Evolutionary conservation across 1,140 invertebrate genomes (phyloP), one percentile per base, ranked within the genome.

Genomic region (Heliothis virescens): DNA sequence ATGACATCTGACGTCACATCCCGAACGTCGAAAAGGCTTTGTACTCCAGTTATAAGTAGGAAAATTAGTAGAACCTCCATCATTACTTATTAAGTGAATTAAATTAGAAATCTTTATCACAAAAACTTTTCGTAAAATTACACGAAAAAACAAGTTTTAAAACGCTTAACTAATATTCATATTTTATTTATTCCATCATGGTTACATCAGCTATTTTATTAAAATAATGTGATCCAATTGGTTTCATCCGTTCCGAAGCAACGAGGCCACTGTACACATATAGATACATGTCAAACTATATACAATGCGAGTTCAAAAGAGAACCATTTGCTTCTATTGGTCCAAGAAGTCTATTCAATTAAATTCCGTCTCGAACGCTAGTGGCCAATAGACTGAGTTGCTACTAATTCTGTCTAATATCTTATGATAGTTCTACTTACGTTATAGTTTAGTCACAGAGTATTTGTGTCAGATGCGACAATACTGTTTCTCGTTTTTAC

Each of bases 1-100:
- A 89, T 71, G 13, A 77, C 85, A 50, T 84, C 85, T 16, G 85
- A 85, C 13, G 79, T 82, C 67, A 90, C 79, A 47, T 87, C 79
- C 81, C 80, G 48, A 26, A 93, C 83, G 53, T 89, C 85, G 48
- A 90, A 89, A 29, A 87, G 87, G 78, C 88, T 72, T 48, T 15
- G 60, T 65, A n/a, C 78, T 16, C 2, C 60, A 16, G 41, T 53
- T 18, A 60, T 12, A 3, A 76, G 81, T 26, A 83, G 73, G 67
- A 79, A 67, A 34, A 83, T 48, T 13, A 86, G 11, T 59, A 69
- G 62, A n/a, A 65, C 59, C n/a, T 71, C 79, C 78, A 79, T 78
- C n/a, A 53, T 74, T n/a, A 16, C 21, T n/a, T 53, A 41, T 41
- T 41, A 41, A 7, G 34, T 41, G 1, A 41, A 41, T 41, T 41